Base-by-base conservation (phyloP, 2,888 invertebrate species). In the Coronaproctus castanopsis region DNA sequence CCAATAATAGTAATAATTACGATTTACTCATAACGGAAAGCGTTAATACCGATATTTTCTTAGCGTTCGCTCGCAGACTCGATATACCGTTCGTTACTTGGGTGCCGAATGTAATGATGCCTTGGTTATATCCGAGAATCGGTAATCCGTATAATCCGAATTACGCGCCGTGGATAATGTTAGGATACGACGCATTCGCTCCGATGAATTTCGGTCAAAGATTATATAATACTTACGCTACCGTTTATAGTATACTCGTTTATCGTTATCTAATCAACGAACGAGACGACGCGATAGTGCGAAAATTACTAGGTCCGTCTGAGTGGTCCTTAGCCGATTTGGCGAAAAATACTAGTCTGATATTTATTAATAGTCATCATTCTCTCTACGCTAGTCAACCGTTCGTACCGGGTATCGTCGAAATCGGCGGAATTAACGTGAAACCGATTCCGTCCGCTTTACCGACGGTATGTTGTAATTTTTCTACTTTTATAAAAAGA, bases 161-260 rank as follows among this genome's bases (percentile, higher is more conserved):
- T 1, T 66, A 64, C 62, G 58, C 64, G 3, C 64, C 65, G 76
- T 58, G 76, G 19, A 2, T 52, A 5, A 19, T 19, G 0, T 19
- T 19, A 5, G 52, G 53, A 3, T 48, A 52, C 22, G 8, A 14
- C 14, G n/a, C n/a, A n/a, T 20, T 51, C 18, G 3, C n/a, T 3
- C n/a, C 14, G n/a, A 56, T 59, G 59, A 52, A 22, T 18, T 59
- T 56, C 19, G 51, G 21, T 0, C 52, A 56, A 19, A 8, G 59
- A n/a, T 1, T 59, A 1, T n/a, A 56, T 5, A 59, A 55, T 36
- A 48, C 48, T 18, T 10, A 36, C 3, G 2, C 55, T 2, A 52
- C 55, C 21, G 18, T 52, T 8, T 1, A 36, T 2, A n/a, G 21
- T n/a, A 3, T 52, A 14, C 2, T 52, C 1, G 1, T 19, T 10